A percentile compares a stretch with the other conserved stretches of the same genome.
Evolutionary conservation across 2,888 invertebrate species (phyloP).

Genomic region (Beris chalybata): DNA sequence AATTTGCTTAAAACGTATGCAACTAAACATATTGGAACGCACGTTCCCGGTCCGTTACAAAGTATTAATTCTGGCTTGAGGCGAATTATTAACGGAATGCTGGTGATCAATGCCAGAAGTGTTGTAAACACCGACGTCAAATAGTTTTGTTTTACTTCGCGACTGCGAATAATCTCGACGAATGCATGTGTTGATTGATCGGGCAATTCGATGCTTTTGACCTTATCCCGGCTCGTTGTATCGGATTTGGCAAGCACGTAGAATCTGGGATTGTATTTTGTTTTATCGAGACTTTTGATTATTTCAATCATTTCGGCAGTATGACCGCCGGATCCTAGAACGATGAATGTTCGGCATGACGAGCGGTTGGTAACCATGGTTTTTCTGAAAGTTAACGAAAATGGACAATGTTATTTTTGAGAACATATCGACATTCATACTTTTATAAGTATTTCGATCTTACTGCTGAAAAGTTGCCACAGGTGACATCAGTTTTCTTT

Average conservation of each 20-base stretch:
- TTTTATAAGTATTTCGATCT: too few relatives aligned
- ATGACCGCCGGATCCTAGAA: slow-evolving; percentile 63
- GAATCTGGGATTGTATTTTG: slow-evolving; percentile 70
- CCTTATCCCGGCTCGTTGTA: slow-evolving; percentile 70
- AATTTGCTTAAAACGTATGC: slow-evolving; percentile 73
- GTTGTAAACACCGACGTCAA: slow-evolving; percentile 78
- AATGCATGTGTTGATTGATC: slow-evolving; percentile 44
- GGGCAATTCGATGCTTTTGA: slow-evolving; percentile 59
- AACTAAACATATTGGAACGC: slow-evolving; percentile 85
- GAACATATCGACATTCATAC: too few relatives aligned
- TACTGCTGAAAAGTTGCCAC: too few relatives aligned
- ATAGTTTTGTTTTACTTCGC: slow-evolving; percentile 87
- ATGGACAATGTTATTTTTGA: not conserved
- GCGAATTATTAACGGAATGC: slow-evolving; percentile 68
- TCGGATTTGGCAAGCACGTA: slow-evolving; percentile 82
- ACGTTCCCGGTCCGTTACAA: slow-evolving; percentile 97
- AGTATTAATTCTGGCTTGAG: slow-evolving; percentile 79
- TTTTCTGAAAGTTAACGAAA: not conserved
- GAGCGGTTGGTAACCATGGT: not conserved
- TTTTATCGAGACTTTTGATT: slow-evolving; percentile 63
- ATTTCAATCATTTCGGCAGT: slow-evolving; percentile 91
- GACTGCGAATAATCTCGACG: slow-evolving; percentile 73
- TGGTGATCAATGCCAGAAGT: slow-evolving; percentile 67
- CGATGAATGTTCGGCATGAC: slow-evolving; percentile 43
- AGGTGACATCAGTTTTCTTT: too few relatives aligned